Conservation (phyloP, 2,888 invertebrate species). For the Clanis bilineata region DNA sequence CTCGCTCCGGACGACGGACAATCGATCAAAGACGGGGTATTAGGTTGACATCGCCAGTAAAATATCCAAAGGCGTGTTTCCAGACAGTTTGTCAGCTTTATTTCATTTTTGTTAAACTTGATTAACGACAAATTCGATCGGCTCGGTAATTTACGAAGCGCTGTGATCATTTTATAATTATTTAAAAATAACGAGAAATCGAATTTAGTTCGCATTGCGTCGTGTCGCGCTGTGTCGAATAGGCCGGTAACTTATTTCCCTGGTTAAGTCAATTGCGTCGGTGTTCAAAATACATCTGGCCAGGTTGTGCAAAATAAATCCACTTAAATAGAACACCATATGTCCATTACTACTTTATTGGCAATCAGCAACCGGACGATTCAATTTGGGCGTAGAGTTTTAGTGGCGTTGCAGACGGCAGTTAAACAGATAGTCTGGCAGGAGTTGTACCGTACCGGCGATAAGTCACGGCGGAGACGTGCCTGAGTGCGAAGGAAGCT, state of each 20-base stretch:
- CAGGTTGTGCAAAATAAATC: neutral
- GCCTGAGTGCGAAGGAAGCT: slow-evolving; percentile 37
- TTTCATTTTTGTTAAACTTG: slow-evolving; percentile 6
- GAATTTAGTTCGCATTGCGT: too few relatives aligned
- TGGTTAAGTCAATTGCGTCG: neutral
- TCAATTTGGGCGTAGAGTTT: slow-evolving; percentile 33
- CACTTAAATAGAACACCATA: neutral
- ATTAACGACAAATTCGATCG: slow-evolving; percentile 3
- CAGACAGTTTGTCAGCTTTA: slow-evolving; percentile 4
- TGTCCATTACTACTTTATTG: neutral
- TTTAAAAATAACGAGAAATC: neutral
- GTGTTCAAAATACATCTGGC: neutral
- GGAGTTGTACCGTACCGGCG: slow-evolving; percentile 39
- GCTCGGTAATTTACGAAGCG: neutral
- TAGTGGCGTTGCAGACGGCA: slow-evolving; percentile 44
- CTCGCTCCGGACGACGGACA: slow-evolving; percentile 37
- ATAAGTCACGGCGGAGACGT: slow-evolving; percentile 59
- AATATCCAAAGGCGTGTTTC: slow-evolving; percentile 20
- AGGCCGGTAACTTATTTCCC: neutral
- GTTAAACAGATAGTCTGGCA: slow-evolving; percentile 52
- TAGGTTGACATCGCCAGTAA: slow-evolving; percentile 49
- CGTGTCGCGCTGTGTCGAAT: neutral
- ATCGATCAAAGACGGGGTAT: slow-evolving; percentile 61
- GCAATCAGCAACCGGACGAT: slow-evolving; percentile 3
- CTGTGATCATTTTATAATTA: slow-evolving; percentile 2